phyloP scores from a whole-genome alignment of 30 jellyfish, hydroid and myxozoan genomes.

The Pelagia noctiluca region DNA sequence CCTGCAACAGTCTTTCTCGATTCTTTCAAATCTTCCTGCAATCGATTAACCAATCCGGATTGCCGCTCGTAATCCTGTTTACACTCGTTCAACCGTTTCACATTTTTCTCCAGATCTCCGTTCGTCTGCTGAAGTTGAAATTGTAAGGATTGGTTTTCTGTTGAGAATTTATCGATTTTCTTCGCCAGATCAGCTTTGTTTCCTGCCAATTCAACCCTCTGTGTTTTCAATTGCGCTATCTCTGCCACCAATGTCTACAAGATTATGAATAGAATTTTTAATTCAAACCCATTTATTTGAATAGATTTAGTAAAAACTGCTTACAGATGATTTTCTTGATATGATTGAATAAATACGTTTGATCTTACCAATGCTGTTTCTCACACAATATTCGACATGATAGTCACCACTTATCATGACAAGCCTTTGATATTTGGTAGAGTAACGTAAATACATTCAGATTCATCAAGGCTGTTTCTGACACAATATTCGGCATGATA shows the following conservation, averaged over 20 bases:
- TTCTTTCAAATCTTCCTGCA: constrained; percentile 60
- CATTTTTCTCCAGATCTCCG: constrained; percentile 58
- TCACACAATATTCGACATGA: too few relatives aligned
- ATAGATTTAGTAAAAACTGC: too few relatives aligned
- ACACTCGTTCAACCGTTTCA: constrained; percentile 29
- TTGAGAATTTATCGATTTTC: constrained; percentile 3
- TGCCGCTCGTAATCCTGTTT: constrained; percentile 58
- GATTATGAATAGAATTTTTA: too few relatives aligned
- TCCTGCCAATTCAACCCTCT: background rate
- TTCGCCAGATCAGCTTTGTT: constrained; percentile 11
- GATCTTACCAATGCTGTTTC: too few relatives aligned
- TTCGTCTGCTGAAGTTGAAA: constrained; percentile 51
- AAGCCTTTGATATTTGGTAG: too few relatives aligned
- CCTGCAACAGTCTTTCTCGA: constrained; percentile 28
- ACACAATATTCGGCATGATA: too few relatives aligned
- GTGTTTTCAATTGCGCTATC: background rate
- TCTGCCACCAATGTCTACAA: constrained; percentile 18
- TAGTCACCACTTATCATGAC: too few relatives aligned
- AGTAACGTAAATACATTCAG: too few relatives aligned
- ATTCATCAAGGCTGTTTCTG: too few relatives aligned
- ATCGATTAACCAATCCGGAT: constrained; percentile 39
- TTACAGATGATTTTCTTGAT: too few relatives aligned
- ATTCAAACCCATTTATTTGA: too few relatives aligned
- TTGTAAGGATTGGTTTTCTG: constrained; percentile 46
- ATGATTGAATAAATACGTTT: too few relatives aligned